Base-by-base conservation (phyloP, 2,888 invertebrate species). In the Carpatolechia fugitivella region DNA sequence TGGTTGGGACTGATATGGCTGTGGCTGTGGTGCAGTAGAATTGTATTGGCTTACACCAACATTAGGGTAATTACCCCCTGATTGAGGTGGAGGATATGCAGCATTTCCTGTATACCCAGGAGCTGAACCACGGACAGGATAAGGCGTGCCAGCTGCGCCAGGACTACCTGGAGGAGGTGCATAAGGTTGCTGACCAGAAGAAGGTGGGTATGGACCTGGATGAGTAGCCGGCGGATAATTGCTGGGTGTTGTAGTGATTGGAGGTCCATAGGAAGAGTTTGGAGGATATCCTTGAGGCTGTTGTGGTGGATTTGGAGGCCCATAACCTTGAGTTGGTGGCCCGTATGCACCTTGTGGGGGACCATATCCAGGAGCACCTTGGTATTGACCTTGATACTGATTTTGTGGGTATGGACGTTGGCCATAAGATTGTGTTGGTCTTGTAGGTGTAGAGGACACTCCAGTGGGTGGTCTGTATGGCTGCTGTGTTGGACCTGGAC, bases 341-440 rank as follows among this genome's bases (percentile, higher is more conserved):
- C 93, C 93, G 80, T 94, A 94, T 30, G 92, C 91, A 54, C 91
- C 92, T 72, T 94, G 94, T 52, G 94, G 94, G 44, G 94, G 94
- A 0, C 44, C 44, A 75, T 93, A 94, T 41, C 91, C 90, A 60
- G 90, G 91, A 58, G 90, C 88, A 64, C 90, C 91, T 69, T 91
- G 90, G 67, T 92, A 92, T 63, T 92, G 92, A 0, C 85, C 86
- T 69, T 93, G 93, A 68, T 93, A 93, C 69, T 93, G 93, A 65
- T 92, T 93, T 76, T 94, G 94, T 57, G 93, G 93, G 69, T 93
- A 93, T 36, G 92, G 92, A 68, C 94, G 89, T 71, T 94, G 94
- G 7, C 92, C 92, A 77, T 94, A 94, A 16, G 92, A 93, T 69
- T 94, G 94, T 53, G 93, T 93, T 16, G 93, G 93, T 58, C 93